These are phyloP conservation scores for Apis laboriosa DNA, from an alignment of 1,140 invertebrate species.

Conservation along the genomic window DNA sequence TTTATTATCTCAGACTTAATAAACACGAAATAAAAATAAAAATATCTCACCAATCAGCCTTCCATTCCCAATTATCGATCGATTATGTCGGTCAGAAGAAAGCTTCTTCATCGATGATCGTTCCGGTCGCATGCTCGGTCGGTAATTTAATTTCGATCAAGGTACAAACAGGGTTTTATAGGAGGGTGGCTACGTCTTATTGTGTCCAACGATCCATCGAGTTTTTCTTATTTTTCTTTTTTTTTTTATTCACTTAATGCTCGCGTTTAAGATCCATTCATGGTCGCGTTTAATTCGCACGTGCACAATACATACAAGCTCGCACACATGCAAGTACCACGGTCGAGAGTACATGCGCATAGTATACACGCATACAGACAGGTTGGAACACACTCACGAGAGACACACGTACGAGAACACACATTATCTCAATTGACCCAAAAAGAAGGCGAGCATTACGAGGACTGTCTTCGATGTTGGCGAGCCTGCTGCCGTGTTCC, in stretches of 20 bases:
- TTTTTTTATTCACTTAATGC: not conserved
- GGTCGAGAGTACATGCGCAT: slow-evolving; percentile 49
- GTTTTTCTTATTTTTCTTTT: slow-evolving; percentile 32
- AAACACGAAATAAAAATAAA: not conserved
- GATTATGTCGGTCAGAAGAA: not conserved
- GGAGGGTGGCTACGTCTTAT: slow-evolving; percentile 12
- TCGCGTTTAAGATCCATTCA: not conserved
- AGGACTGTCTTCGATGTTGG: slow-evolving; percentile 78
- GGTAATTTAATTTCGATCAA: slow-evolving; percentile 22
- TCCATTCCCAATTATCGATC: not conserved
- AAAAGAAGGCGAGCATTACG: slow-evolving; percentile 75
- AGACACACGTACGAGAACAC: slow-evolving; percentile 49
- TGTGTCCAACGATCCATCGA: slow-evolving; percentile 47
- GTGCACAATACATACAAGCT: not conserved
- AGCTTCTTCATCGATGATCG: slow-evolving; percentile 38
- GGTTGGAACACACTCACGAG: slow-evolving; percentile 3
- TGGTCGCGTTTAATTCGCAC: not conserved
- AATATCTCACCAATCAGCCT: not conserved
- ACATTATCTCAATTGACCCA: slow-evolving; percentile 80
- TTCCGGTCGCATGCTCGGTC: not conserved
- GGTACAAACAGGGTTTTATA: slow-evolving; percentile 20
- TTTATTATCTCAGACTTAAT: not conserved
- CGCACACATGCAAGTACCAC: slow-evolving; percentile 19
- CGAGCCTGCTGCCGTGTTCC: slow-evolving; percentile 80
- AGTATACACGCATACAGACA: not conserved